These are phyloP conservation scores for Leptinotarsa lineolata DNA, from an alignment of 1,140 invertebrate species.

Conservation along the genomic window DNA sequence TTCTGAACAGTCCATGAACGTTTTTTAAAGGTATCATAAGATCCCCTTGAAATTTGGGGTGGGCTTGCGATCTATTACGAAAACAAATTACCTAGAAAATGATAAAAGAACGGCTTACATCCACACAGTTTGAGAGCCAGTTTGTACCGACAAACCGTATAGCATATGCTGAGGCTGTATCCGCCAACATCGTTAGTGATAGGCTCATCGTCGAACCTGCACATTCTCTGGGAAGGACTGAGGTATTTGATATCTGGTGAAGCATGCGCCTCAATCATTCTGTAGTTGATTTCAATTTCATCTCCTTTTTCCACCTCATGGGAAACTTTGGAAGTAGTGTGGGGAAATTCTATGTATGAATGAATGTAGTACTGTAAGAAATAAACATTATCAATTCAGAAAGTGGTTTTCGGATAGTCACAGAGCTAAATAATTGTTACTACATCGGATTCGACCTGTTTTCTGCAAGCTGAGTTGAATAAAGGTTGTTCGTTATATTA, in stretches of 20 bases:
- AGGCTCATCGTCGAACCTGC: constrained; percentile 61
- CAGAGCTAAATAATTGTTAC: no score
- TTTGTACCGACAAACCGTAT: constrained; percentile 57
- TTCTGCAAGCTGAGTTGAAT: no score
- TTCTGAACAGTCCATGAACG: no score
- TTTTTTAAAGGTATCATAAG: no score
- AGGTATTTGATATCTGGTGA: constrained; percentile 55
- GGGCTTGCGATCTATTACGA: no score
- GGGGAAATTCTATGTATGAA: constrained; percentile 62
- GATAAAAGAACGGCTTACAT: constrained; percentile 62
- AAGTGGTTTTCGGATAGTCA: no score
- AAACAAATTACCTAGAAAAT: constrained; percentile 43
- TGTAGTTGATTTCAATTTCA: constrained; percentile 58
- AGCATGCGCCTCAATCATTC: constrained; percentile 59
- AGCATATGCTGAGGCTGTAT: constrained; percentile 60
- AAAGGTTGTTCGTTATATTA: no score
- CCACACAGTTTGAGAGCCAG: constrained; percentile 58
- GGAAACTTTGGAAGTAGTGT: constrained; percentile 50
- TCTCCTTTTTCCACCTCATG: constrained; percentile 54
- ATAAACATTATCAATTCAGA: neutral
- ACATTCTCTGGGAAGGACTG: constrained; percentile 56
- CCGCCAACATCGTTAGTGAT: constrained; percentile 56
- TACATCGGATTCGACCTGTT: no score
- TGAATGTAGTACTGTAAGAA: constrained; percentile 63
- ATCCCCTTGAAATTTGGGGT: no score